A percentile compares a stretch with the other conserved stretches of the same genome.
Evolutionary conservation across 2,113 vertebrate species (phyloP).

Genomic region (Hippocampus zosterae): DNA sequence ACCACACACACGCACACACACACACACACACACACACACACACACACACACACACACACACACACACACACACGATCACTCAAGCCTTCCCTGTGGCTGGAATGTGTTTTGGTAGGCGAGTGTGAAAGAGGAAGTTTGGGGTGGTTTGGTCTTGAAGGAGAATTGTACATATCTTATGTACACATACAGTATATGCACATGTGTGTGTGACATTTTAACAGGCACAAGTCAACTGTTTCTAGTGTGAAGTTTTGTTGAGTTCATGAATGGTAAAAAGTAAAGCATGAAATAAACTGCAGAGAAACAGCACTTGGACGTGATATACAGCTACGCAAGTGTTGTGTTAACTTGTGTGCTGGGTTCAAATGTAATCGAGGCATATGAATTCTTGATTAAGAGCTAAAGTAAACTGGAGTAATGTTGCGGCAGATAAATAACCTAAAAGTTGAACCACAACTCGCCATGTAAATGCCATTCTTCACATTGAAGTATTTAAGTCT

Average conservation of each 20-base stretch:
- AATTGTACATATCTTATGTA: slow-evolving; percentile 1
- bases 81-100: slow-evolving; percentile 49
- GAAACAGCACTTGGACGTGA: too few species aligned
- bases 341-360: too few species aligned
- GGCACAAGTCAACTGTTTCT: background rate
- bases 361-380: too few species aligned
- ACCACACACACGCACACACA: slow-evolving; percentile 51
- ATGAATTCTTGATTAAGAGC: too few species aligned
- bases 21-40: slow-evolving; percentile 39
- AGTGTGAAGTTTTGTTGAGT: background rate
- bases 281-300: background rate
- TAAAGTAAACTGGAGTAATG: too few species aligned
- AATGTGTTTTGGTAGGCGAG: slow-evolving; percentile 52
- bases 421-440: too few species aligned
- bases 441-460: too few species aligned
- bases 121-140: slow-evolving; percentile 45
- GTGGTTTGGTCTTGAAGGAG: background rate
- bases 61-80: slow-evolving; percentile 48
- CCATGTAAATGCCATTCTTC: too few species aligned
- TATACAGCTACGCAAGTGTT: too few species aligned
- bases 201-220: background rate
- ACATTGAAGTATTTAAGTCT: too few species aligned
- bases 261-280: background rate
- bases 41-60: slow-evolving; percentile 26
- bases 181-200: background rate